Evolutionary conservation across 2,888 invertebrate species (phyloP), one percentile per base, ranked within the genome.

Genomic region (Eulithis testata): DNA sequence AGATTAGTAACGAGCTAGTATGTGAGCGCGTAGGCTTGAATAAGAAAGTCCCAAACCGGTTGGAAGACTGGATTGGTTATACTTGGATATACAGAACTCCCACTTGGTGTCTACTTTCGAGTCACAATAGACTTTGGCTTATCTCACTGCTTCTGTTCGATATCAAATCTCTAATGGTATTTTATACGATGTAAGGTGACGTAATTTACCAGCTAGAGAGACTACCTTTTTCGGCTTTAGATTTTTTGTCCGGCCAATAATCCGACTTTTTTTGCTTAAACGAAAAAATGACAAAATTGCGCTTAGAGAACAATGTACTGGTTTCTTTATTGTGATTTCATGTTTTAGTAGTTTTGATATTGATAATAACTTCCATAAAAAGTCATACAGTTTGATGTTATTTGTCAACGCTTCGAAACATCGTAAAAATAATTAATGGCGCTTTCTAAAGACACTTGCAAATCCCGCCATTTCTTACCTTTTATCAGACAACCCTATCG

Each of bases 41-140:
- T 90, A 89, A 91, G 93, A 93, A 93, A 92, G 92, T 89, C 85
- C 79, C 80, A 78, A 84, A 92, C 92, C 93, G 92, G 93, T 92
- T 84, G 80, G 80, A 75, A 73, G 66, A 63, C 73, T 71, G 81
- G 60, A 50, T 67, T 72, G 81, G 57, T 37, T 67, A 37, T 53
- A 53, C 60, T 65, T 61, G 58, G 53, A 60, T 57, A 63, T 60
- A 57, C 59, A 49, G 36, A 44, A 55, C 87, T 87, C 85, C 87
- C 82, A 85, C 84, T 81, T 78, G 80, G 84, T 85, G 89, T 88
- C 90, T 89, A 91, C 92, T 93, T 93, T 92, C 91, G 89, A 89
- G 88, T 89, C 85, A 91, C 91, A 91, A 92, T 91, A 87, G 88
- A 84, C 81, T 76, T 80, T 80, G 79, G 83, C 82, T 86, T 89